Evolutionary conservation across 2,113 vertebrate genomes (phyloP), one percentile per base, ranked within the genome.

Genomic region (Felis chaus): DNA sequence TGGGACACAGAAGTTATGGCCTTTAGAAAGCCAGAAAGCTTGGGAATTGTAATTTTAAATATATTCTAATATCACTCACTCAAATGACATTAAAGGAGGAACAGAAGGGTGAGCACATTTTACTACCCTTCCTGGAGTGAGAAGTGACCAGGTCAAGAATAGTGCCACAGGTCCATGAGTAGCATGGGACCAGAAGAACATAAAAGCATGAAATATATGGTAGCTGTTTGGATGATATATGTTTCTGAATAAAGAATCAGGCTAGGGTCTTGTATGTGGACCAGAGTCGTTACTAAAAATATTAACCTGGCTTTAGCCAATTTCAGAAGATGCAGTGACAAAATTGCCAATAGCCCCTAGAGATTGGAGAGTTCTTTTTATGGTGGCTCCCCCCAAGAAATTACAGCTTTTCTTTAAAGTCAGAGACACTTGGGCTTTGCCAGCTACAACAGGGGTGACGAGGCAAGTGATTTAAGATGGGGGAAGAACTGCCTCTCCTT

Each of bases 391-490:
- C 98, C 97, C 94, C 68, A 97, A 86, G 83, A 88, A 97, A 95
- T 95, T 76, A 96, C 29, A 92, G 87, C 48, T 81, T 92, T 91
- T 94, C 76, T 81, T 89, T 97, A 94, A 98, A 96, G 97, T 98
- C 94, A 91, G 98, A 98, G 97, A 98, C 96, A 93, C 95, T 92
- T 83, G 97, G 88, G 83, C 97, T 97, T 97, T 63, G 53, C 97
- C 23, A 96, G 96, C 98, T 98, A 94, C 95, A 82, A 91, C 87
- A 94, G 97, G 97, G 97, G 95, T 98, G 95, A 98, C 82, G 36
- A 96, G 97, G 92, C 93, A 95, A 90, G 73, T 98, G 98, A 98
- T 98, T 98, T 98, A 96, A 98, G 96, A 91, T 31, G 63, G 74
- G 0, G 65, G 83, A 94, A 98, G 96, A 97, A 87, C 69, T 78